phyloP scores from a whole-genome alignment of 2,797 vertebrate species.

The Heterohyrax brucei region DNA sequence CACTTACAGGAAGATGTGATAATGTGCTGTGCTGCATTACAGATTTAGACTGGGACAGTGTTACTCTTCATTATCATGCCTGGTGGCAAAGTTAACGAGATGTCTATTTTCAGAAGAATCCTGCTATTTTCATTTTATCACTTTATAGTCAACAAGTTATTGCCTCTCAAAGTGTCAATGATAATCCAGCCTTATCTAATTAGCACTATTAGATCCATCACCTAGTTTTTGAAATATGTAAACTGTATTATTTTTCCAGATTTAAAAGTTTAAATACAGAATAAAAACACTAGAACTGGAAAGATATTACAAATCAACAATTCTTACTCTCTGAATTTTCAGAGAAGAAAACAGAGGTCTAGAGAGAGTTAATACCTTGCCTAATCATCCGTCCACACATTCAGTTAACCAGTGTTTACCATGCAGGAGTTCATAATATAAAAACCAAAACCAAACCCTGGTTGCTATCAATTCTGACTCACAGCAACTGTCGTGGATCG shows the following conservation, averaged over 20 bases:
- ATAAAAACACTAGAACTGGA: constrained; percentile 22
- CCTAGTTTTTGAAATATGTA: constrained; percentile 25
- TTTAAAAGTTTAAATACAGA: constrained; percentile 42
- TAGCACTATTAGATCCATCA: neutral
- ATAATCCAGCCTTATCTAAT: neutral
- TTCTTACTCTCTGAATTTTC: neutral
- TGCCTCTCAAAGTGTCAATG: neutral
- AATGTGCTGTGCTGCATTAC: neutral
- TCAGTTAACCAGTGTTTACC: neutral
- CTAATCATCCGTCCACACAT: neutral
- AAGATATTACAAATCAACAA: neutral
- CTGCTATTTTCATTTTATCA: neutral
- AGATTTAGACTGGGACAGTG: neutral
- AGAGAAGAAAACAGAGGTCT: neutral
- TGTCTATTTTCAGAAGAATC: neutral
- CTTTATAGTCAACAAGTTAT: neutral
- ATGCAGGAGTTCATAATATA: neutral
- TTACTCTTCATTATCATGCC: neutral
- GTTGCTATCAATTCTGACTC: neutral
- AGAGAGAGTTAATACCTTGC: neutral
- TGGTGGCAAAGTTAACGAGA: constrained; percentile 11
- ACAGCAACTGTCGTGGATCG: neutral
- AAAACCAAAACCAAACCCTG: neutral
- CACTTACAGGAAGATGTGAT: neutral
- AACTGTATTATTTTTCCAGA: neutral